phyloP scores from a whole-genome alignment of 2,113 vertebrate genomes.

The Balaenoptera acutorostrata region DNA sequence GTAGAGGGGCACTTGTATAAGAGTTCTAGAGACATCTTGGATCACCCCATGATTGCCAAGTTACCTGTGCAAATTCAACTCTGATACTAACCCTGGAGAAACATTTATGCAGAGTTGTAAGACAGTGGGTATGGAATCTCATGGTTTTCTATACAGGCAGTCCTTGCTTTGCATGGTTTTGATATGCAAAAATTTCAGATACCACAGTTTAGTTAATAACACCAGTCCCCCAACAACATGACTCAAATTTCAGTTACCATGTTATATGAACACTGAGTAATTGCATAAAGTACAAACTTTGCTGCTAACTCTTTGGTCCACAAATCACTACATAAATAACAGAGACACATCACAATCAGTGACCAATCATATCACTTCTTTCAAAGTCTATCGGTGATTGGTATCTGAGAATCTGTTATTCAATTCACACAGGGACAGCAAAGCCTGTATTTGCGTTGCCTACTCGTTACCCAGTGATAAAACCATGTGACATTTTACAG shows the following conservation, averaged over 20 bases:
- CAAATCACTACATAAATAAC: not conserved
- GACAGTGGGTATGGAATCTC: not conserved
- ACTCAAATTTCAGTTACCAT: not conserved
- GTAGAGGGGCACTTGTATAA: not conserved
- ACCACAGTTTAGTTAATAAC: constrained; percentile 18
- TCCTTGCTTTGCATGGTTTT: not conserved
- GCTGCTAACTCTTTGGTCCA: not conserved
- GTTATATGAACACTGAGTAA: not conserved
- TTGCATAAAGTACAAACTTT: not conserved
- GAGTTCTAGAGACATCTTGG: not conserved
- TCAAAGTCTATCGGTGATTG: not conserved
- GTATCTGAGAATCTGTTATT: not conserved
- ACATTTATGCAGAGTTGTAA: not conserved
- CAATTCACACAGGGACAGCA: not conserved
- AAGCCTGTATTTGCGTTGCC: not conserved
- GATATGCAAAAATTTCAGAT: not conserved
- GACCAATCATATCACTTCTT: not conserved
- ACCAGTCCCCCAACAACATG: not conserved
- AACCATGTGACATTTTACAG: not conserved
- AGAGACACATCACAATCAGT: not conserved
- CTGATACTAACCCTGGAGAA: not conserved
- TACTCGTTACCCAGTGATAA: not conserved
- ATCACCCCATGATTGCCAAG: not conserved
- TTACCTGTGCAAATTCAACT: constrained; percentile 4
- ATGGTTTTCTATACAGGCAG: not conserved